phyloP scores from a whole-genome alignment of 1,140 invertebrate species.

The Heterodera carotae region DNA sequence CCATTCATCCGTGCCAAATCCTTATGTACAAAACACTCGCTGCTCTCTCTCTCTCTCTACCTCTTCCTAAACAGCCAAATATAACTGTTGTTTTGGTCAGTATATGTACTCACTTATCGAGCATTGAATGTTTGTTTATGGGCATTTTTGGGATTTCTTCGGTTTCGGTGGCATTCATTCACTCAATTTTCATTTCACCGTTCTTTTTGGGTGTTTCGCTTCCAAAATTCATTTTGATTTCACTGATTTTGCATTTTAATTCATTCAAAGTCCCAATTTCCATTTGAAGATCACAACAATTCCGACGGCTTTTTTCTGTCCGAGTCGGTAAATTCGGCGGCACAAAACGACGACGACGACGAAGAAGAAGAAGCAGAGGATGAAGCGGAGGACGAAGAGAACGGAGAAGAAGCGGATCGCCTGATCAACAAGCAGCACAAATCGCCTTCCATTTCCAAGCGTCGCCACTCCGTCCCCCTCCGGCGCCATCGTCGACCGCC shows the following conservation, averaged over 20 bases:
- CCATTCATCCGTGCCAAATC: conserved; percentile 15
- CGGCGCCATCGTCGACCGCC: neutral
- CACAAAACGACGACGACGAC: neutral
- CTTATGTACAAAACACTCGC: neutral
- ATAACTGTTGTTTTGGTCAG: neutral
- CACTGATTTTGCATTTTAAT: too few relatives aligned
- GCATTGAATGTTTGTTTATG: too few relatives aligned
- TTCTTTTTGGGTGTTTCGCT: too few relatives aligned
- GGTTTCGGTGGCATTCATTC: neutral
- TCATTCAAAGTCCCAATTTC: neutral
- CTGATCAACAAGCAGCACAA: neutral
- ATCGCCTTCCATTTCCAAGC: neutral
- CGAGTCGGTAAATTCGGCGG: neutral
- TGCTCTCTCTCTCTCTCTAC: conserved; percentile 1
- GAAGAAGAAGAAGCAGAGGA: neutral
- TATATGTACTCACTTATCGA: neutral
- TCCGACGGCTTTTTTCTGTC: neutral
- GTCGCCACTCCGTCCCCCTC: too few relatives aligned
- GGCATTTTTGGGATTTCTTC: too few relatives aligned
- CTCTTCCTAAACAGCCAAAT: neutral
- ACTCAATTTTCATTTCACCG: too few relatives aligned
- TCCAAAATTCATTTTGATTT: too few relatives aligned
- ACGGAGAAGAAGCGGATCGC: too few relatives aligned
- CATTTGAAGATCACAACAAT: neutral
- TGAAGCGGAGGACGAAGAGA: neutral